Base-by-base conservation (phyloP, 2,113 vertebrate genomes). In the Syngnathus typhle region DNA sequence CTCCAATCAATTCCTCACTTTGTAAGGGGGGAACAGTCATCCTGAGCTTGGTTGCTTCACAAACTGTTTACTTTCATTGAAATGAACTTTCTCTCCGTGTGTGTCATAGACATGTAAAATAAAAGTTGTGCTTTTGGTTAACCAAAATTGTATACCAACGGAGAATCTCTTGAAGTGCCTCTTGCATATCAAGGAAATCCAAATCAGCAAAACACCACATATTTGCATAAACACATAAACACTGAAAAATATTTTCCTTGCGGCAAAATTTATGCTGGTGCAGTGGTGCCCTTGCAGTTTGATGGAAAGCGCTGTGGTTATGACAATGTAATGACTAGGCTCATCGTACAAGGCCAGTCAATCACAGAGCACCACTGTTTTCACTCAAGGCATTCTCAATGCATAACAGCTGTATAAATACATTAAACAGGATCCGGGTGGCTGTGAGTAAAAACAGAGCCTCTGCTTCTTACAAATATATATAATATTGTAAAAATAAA, bases 331-430 rank as follows among this genome's bases (percentile, higher is more conserved):
- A 78, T 77, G 81, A 76, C 66, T 62, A 11, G 63, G 60, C 69
- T 80, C 80, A 82, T 84, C 80, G 66, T 75, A 67, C 70, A 79
- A 84, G 72, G 81, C 82, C 81, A 87, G 83, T 87, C 88, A 86
- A 87, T 89, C 89, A 86, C 72, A 77, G 55, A 74, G 68, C 66
- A 68, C 69, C 65, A 65, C 44, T 78, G 82, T 82, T 89, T 88
- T 80, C 73, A 73, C 74, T 77, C 70, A 81, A 82, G 78, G 72
- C 43, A 71, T 56, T 60, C 52, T 82, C 79, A 86, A 86, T 81
- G 61, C 65, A 52, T 43, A 85, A 65, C 89, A 89, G 88, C 88
- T 91, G 89, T 88, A 71, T 70, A 91, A 91, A 90, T 88, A 92
- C 65, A 82, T 85, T 82, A 84, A 73, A 75, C 56, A 74, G 63